Conservation (phyloP, 2,797 vertebrate genomes). For the Gadopsis marmoratus region DNA sequence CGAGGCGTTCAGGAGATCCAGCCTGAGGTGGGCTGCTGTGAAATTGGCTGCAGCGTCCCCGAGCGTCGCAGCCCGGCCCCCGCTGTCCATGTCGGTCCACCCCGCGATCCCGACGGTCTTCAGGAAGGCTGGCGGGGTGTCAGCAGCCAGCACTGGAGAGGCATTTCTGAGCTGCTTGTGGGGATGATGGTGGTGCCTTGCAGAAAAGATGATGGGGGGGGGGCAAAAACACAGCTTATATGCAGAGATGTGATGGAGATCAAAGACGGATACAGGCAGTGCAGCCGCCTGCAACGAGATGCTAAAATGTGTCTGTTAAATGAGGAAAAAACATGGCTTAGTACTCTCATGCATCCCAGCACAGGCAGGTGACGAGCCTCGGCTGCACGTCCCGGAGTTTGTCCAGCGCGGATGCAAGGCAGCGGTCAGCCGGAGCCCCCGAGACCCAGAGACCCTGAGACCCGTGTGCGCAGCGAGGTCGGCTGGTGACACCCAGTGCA, state of each 20-base stretch:
- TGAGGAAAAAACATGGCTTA: conserved; percentile 10
- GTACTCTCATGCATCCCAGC: conserved; percentile 12
- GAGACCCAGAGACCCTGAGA: conserved; percentile 17
- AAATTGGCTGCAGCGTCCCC: conserved; percentile 79
- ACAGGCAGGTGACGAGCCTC: background rate
- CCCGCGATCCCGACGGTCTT: conserved; percentile 17
- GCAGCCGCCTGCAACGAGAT: conserved; percentile 20
- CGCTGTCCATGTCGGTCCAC: conserved; percentile 77
- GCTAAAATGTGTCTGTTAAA: conserved; percentile 9
- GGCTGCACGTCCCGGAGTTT: conserved; percentile 17
- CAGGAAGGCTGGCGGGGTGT: conserved; percentile 29
- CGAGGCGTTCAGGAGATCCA: conserved; percentile 84
- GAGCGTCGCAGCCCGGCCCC: conserved; percentile 82
- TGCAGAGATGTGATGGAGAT: conserved; percentile 22
- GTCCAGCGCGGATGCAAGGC: conserved; percentile 35
- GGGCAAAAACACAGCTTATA: background rate
- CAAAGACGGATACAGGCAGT: conserved; percentile 15
- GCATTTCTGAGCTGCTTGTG: conserved; percentile 36
- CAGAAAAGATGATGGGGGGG: background rate
- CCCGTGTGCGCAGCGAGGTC: conserved; percentile 26
- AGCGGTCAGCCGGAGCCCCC: conserved; percentile 10
- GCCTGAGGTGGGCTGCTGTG: conserved; percentile 74
- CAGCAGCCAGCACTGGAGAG: conserved; percentile 30
- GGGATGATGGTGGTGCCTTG: conserved; percentile 1
- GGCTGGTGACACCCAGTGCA: conserved; percentile 29